Evolutionary conservation across 2,888 invertebrate species (phyloP), one percentile per base, ranked within the genome.

Genomic region (Erebia ligea): DNA sequence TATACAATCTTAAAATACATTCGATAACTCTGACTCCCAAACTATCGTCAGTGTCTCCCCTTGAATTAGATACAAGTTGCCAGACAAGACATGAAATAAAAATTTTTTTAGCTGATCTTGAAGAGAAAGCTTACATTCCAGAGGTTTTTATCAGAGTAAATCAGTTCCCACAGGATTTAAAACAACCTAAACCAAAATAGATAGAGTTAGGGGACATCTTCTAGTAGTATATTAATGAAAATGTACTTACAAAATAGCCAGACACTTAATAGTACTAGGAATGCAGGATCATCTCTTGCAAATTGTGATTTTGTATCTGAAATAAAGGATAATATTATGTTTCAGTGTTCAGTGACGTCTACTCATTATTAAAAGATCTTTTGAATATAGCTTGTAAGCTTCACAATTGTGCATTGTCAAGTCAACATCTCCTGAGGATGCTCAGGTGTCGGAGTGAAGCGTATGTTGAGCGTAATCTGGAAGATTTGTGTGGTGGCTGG

Each of bases 261-360:
- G 76, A 97, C 94, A 79, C 97, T 95, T 59, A 99, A 94, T 70
- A 99, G 94, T 21, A 99, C 98, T 79, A 99, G 92, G 92, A 99
- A 99, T 40, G 99, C 99, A 62, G 99, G 99, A 92, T 99, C 99
- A 92, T 99, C 99, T 87, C 99, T 95, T 0, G 99, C 99, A 95
- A 98, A 99, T 90, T 99, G 99, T 79, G 98, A 97, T 92, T 99
- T 99, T 73, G 99, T 99, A 91, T 98, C 98, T 98, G 93, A 71
- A 95, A 94, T n/a, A 11, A 40, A 48, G 3, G 11, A 40, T 58
- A 40, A 40, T 17, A 54, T 11, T 52, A 11, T 45, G 56, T 19
- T 62, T 62, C 1, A 52, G 54, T 50, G 50, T n/a, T 50, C 0
- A 50, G n/a, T 15, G 2, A 50, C 4, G n/a, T 45, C 11, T 2